Percentiles rank a stretch among this genome's conserved stretches.
Evolutionary conservation across 1,140 invertebrate species (phyloP).

Genomic region (Triops cancriformis): DNA sequence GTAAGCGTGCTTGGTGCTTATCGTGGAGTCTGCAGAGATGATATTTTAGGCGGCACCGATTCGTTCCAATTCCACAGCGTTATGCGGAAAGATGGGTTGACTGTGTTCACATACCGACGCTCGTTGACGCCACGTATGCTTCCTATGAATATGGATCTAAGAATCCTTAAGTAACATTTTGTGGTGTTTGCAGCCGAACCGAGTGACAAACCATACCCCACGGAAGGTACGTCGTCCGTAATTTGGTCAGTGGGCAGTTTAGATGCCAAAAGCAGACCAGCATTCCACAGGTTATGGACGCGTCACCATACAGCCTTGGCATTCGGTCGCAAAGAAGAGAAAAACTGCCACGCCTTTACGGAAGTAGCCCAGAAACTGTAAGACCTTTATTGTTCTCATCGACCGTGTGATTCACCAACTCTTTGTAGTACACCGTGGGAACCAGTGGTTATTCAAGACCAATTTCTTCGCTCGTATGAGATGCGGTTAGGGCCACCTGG

Average conservation of each 20-base stretch:
- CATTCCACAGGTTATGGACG: conserved; percentile 73
- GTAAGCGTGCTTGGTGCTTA: conserved; percentile 73
- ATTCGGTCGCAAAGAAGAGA: conserved; percentile 52
- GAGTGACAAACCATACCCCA: conserved; percentile 64
- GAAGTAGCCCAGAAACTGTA: conserved; percentile 20
- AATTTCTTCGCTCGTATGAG: conserved; percentile 62
- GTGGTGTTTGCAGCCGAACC: conserved; percentile 52
- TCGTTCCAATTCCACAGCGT: conserved; percentile 66
- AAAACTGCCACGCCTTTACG: conserved; percentile 58
- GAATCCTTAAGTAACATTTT: background rate
- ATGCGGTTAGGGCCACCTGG: conserved; percentile 73
- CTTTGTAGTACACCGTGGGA: conserved; percentile 56
- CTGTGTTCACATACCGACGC: conserved; percentile 66
- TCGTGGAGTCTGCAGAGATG: conserved; percentile 76
- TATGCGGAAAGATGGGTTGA: conserved; percentile 60
- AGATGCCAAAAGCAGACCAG: conserved; percentile 66
- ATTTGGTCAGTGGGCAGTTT: conserved; percentile 78
- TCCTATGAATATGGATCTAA: background rate
- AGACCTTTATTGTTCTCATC: background rate
- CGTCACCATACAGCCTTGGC: conserved; percentile 57
- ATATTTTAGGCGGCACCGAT: conserved; percentile 62
- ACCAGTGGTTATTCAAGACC: conserved; percentile 64
- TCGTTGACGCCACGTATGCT: conserved; percentile 57
- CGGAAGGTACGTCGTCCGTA: conserved; percentile 55
- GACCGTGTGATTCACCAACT: background rate